Evolutionary conservation across 2,888 invertebrate genomes (phyloP), one percentile per base, ranked within the genome.

Genomic region (Leptinotarsa peninsularis): DNA sequence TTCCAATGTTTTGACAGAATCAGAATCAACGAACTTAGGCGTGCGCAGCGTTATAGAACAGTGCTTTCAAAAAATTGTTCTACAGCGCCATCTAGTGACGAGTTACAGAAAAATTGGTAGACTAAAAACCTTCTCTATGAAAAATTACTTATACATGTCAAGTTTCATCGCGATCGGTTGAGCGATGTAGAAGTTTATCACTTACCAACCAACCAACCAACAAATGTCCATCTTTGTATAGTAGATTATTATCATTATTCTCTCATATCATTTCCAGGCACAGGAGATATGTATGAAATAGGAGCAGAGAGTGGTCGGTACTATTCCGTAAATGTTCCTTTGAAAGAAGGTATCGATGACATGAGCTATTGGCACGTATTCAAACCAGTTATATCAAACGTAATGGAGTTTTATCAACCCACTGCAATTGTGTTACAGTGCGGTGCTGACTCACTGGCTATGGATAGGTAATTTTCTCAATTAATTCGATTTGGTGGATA

Each of bases 211-310:
- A 4, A 23, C 23, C 23, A 23, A 23, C 23, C 3, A 4, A 23
- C 23, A 23, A 23, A 4, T 23, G 23, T 23, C 23, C 23, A 23
- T 23, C 23, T 23, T 21, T 21, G 21, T 21, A 21, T 21, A 21
- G 23, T 23, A 4, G 23, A 27, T 27, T 27, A 7, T 52, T 21
- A 13, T 67, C 49, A 13, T n/a, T 15, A 49, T 33, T 66, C 18
- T 63, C 33, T 49, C 14, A 50, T 58, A 43, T 60, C 52, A 69
- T 74, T 72, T 73, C 7, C 67, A 86, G 86, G 86, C 0, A 99
- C 99, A 0, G 99, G 99, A 0, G 98, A 98, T 87, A 98, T 99
- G 98, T 98, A 97, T 88, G 99, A 99, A 89, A 93, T 98, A 69
- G 99, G 99, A 0, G 95, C 97, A 0, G 98, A 98, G 87, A 95